phyloP scores from a whole-genome alignment of 2,113 vertebrate genomes.

The Pterophyllum scalare region DNA sequence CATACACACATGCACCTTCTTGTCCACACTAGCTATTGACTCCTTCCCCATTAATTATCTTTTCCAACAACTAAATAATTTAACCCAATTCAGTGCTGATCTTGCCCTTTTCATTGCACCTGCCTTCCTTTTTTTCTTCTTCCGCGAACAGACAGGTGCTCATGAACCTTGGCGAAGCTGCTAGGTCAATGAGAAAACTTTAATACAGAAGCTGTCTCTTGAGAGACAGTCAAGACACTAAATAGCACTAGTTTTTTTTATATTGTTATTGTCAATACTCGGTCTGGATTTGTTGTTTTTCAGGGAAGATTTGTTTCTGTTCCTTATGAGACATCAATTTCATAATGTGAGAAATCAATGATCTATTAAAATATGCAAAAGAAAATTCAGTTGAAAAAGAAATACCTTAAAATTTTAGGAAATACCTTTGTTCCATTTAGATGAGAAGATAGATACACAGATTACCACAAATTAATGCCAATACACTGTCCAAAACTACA shows the following conservation, averaged over 20 bases:
- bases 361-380: not conserved
- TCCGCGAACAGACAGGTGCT: slow-evolving; percentile 44
- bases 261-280: not conserved
- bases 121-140: not conserved
- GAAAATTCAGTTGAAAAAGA: too few relatives aligned
- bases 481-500: not conserved
- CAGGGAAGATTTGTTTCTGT: not conserved
- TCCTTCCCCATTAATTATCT: slow-evolving; percentile 79
- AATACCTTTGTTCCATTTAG: not conserved
- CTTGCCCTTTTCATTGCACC: slow-evolving; percentile 58
- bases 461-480: not conserved
- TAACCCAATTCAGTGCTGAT: slow-evolving; percentile 73
- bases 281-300: not conserved
- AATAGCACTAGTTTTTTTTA: not conserved
- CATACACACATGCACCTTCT: slow-evolving; percentile 20
- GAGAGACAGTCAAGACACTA: not conserved
- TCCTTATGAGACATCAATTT: not conserved
- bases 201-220: slow-evolving; percentile 19
- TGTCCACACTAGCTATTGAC: slow-evolving; percentile 71
- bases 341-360: not conserved
- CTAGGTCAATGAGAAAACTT: slow-evolving; percentile 42
- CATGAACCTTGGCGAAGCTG: slow-evolving; percentile 17
- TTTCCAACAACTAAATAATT: slow-evolving; percentile 81
- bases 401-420: not conserved
- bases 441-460: not conserved